A percentile compares a stretch with the other conserved stretches of the same genome.
Evolutionary conservation across 2,113 vertebrate species (phyloP).

Genomic region (Tetrao urogallus): DNA sequence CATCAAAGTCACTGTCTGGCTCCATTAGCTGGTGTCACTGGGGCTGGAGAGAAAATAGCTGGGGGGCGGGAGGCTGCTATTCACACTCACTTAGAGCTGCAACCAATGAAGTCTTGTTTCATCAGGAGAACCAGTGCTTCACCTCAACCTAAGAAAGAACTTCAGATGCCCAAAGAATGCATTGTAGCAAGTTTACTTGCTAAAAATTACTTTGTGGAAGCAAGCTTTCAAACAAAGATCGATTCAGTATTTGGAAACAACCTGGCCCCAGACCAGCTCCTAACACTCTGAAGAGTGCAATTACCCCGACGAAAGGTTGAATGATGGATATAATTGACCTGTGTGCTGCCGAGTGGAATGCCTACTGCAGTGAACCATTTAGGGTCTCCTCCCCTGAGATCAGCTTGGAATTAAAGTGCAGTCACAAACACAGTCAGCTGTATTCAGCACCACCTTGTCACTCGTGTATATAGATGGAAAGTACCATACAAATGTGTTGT

Average conservation of each 20-base stretch:
- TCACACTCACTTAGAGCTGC: not conserved
- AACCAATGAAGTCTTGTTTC: not conserved
- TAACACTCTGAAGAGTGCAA: constrained; percentile 25
- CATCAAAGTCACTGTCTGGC: fast-evolving
- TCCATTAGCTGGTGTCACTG: not conserved
- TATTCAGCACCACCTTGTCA: not conserved
- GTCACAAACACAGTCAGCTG: not conserved
- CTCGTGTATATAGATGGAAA: not conserved
- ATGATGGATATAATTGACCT: constrained; percentile 54
- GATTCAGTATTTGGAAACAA: constrained; percentile 54
- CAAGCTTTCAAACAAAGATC: constrained; percentile 63
- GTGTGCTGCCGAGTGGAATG: not conserved
- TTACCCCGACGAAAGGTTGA: constrained; percentile 58
- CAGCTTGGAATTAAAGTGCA: not conserved
- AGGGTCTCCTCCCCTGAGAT: not conserved
- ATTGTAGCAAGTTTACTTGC: constrained; percentile 8
- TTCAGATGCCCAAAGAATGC: constrained; percentile 40
- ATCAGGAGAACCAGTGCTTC: not conserved
- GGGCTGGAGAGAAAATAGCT: not conserved
- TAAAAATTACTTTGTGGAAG: constrained; percentile 30
- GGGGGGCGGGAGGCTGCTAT: not conserved
- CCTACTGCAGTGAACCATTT: not conserved
- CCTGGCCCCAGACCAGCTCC: constrained; percentile 57
- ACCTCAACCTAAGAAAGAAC: not conserved
- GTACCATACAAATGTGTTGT: not conserved